Conservation (phyloP, 1,140 invertebrate species). For the Platorchestia sp. region DNA sequence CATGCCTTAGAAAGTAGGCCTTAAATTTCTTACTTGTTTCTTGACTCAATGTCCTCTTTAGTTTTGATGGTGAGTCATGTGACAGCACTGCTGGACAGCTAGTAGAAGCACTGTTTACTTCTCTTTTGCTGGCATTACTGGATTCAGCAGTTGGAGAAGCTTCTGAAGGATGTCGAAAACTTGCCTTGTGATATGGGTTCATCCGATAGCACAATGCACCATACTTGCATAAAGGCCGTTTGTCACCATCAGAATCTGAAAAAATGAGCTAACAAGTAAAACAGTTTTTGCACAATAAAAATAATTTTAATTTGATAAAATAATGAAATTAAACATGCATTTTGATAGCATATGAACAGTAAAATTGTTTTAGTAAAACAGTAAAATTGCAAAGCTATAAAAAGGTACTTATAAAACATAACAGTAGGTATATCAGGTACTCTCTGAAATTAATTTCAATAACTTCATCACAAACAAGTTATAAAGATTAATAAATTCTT, state of each 20-base stretch:
- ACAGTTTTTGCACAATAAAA: too few species aligned
- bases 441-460: too few species aligned
- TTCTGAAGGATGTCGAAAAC: slow-evolving; percentile 80
- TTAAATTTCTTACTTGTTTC: background rate
- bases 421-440: too few species aligned
- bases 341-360: too few species aligned
- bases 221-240: slow-evolving; percentile 54
- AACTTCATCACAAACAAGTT: too few species aligned
- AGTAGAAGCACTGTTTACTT: background rate
- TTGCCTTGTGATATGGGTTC: slow-evolving; percentile 85
- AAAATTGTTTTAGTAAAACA: too few species aligned
- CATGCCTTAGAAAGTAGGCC: too few species aligned
- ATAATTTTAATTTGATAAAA: too few species aligned
- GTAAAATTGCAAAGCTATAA: too few species aligned
- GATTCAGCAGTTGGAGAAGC: background rate
- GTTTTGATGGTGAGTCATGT: background rate
- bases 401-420: too few species aligned
- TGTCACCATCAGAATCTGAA: background rate
- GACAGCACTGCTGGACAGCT: background rate
- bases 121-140: background rate
- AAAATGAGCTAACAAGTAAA: background rate
- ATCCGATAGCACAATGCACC: slow-evolving; percentile 83
- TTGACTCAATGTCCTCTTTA: background rate
- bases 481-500: too few species aligned
- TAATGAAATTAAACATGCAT: too few species aligned